phyloP scores from a whole-genome alignment of 1,140 invertebrate genomes.

The Macrobrachium nipponense region DNA sequence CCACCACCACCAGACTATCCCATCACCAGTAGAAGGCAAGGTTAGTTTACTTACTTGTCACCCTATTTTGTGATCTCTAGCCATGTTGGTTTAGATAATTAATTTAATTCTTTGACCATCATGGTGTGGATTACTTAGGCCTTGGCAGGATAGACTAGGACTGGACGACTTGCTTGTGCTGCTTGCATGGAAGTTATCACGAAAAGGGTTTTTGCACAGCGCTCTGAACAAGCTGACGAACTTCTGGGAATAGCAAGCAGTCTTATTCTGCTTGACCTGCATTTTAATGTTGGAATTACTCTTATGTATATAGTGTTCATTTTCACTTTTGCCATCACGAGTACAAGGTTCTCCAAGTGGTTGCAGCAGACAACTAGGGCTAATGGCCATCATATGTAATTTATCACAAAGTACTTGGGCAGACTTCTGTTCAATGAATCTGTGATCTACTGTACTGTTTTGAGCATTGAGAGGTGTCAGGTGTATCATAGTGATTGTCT shows the following conservation, averaged over 20 bases:
- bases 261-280: slow-evolving; percentile 27
- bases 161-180: slow-evolving; percentile 32
- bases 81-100: slow-evolving; percentile 25
- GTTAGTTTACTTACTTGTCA: slow-evolving; percentile 2
- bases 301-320: slow-evolving; percentile 48
- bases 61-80: slow-evolving; percentile 34
- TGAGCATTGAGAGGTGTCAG: slow-evolving; percentile 37
- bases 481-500: slow-evolving; percentile 40
- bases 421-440: slow-evolving; percentile 32
- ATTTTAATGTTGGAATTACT: slow-evolving; percentile 43
- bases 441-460: slow-evolving; percentile 39
- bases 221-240: slow-evolving; percentile 38
- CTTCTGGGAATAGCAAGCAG: slow-evolving; percentile 38
- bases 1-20: slow-evolving; percentile 37
- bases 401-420: slow-evolving; percentile 36
- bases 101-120: neutral
- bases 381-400: slow-evolving; percentile 29
- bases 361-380: slow-evolving; percentile 32
- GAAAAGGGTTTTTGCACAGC: slow-evolving; percentile 26
- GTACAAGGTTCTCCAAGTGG: slow-evolving; percentile 41
- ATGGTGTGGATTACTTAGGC: slow-evolving; percentile 3
- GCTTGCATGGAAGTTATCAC: slow-evolving; percentile 20
- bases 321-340: slow-evolving; percentile 48
- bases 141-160: slow-evolving; percentile 39
- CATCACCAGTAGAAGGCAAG: slow-evolving; percentile 40